These are phyloP conservation scores for Acyrthosiphon pisum DNA, from an alignment of 1,140 invertebrate species.

Conservation along the genomic window DNA sequence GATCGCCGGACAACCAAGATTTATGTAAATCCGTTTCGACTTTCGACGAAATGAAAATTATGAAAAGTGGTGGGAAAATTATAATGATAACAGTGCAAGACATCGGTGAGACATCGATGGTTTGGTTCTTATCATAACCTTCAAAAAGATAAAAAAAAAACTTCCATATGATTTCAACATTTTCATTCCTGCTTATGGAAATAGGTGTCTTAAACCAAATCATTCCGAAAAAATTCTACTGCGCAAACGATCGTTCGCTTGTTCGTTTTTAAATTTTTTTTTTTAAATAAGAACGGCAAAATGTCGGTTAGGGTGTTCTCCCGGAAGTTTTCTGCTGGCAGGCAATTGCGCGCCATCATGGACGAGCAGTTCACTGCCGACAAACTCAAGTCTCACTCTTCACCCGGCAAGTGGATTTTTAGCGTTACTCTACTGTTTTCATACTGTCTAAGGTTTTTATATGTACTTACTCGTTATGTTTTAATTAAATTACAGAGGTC, in stretches of 20 bases:
- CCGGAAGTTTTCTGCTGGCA: conserved; percentile 22
- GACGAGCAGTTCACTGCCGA: conserved; percentile 38
- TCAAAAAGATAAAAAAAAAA: conserved; percentile 21
- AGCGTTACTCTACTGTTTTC: neutral
- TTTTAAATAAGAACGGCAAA: neutral
- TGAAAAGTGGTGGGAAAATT: conserved; percentile 19
- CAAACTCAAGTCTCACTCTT: neutral
- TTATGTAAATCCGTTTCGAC: neutral
- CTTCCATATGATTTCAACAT: neutral
- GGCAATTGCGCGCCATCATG: conserved; percentile 16
- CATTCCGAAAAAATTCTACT: neutral
- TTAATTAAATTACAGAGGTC: conserved; percentile 28
- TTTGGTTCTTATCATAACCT: conserved; percentile 46
- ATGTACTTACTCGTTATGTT: neutral
- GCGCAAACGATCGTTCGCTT: too few species aligned
- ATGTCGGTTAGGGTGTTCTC: conserved; percentile 25
- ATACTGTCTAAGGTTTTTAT: neutral
- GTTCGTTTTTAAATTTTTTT: too few species aligned
- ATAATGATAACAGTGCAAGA: neutral
- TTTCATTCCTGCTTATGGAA: neutral
- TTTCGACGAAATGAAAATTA: neutral
- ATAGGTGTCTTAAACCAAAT: neutral
- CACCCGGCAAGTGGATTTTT: neutral
- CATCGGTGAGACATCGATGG: neutral
- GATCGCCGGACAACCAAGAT: neutral